Base-by-base conservation (phyloP, 92 coral and sea anemone genomes). In the Epizoanthus scotinus region DNA sequence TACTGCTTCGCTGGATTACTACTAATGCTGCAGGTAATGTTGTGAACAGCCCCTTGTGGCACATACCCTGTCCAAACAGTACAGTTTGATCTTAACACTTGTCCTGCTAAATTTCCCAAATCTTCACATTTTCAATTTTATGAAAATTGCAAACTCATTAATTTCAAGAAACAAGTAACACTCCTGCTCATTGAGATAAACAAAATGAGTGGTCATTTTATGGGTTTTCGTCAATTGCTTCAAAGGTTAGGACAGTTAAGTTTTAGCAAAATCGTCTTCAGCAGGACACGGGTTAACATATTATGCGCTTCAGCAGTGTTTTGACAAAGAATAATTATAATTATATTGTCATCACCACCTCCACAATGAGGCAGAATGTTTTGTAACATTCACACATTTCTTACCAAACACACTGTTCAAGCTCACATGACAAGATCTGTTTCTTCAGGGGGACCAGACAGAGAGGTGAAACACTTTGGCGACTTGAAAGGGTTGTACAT, bases 1-100 rank as follows among this genome's bases (percentile, higher is more conserved):
- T 75, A 75, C 81, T 59, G 53, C 81, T 75, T 75, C 81, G 81
- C 81, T n/a, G 81, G 81, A 75, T 75, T 75, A 59, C 68, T 75
- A 21, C 38, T 59, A 58, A 59, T 60, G 68, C 61, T 75, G 25
- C 81, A 75, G 81, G 81, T 75, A 75, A 75, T 75, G 57, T 29
- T n/a, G 17, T 59, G 36, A 24, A 21, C 36, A 40, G 67, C 68
- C 68, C 29, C 28, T 1, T 60, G 21, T 14, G 54, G 67, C 67
- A 19, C 31, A 24, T 44, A 7, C 26, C 81, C 63, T 44, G 63
- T 58, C 44, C 31, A 75, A 47, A 36, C 69, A 59, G 55, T 22
- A n/a, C n/a, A n/a, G n/a, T n/a, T n/a, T n/a, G n/a, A n/a, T 58
- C 65, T 58, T 52, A 22, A 34, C 67, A 59, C n/a, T n/a, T n/a